phyloP scores from a whole-genome alignment of 2,888 invertebrate species.

The Calameuta idolon region DNA sequence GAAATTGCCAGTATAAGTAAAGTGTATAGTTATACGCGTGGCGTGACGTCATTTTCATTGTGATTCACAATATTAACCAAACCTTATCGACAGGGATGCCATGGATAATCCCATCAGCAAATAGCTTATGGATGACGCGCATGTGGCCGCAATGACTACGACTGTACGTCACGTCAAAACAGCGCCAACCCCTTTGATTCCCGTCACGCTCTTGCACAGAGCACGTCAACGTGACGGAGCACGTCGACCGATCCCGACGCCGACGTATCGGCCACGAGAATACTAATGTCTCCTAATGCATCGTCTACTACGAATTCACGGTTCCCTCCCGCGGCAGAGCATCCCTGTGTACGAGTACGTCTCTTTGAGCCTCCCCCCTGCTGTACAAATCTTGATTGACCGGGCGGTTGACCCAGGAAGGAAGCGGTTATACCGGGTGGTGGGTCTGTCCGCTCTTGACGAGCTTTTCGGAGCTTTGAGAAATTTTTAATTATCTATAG shows the following conservation, averaged over 20 bases:
- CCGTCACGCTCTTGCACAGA: constrained; percentile 26
- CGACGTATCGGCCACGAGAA: constrained; percentile 43
- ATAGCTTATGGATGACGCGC: background rate
- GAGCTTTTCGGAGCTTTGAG: background rate
- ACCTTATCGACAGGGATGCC: background rate
- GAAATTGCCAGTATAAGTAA: background rate
- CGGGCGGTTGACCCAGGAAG: background rate
- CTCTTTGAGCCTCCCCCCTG: background rate
- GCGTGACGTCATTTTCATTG: background rate
- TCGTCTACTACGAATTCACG: constrained; percentile 44
- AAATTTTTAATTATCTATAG: background rate
- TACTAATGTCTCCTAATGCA: constrained; percentile 55
- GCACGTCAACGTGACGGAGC: constrained; percentile 33
- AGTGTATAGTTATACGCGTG: background rate
- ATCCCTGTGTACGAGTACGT: too few species aligned
- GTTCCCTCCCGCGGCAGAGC: background rate
- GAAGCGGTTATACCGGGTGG: background rate
- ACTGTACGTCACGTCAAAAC: constrained; percentile 43
- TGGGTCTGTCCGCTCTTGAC: background rate
- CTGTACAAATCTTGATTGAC: background rate
- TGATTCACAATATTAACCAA: background rate
- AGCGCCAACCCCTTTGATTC: constrained; percentile 48
- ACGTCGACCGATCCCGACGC: constrained; percentile 40
- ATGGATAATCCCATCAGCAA: background rate
- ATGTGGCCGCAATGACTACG: constrained; percentile 25